A percentile compares a stretch with the other conserved stretches of the same genome.
Conservation (phyloP, 2,888 invertebrate species). For the Lamellibrachia columna region DNA sequence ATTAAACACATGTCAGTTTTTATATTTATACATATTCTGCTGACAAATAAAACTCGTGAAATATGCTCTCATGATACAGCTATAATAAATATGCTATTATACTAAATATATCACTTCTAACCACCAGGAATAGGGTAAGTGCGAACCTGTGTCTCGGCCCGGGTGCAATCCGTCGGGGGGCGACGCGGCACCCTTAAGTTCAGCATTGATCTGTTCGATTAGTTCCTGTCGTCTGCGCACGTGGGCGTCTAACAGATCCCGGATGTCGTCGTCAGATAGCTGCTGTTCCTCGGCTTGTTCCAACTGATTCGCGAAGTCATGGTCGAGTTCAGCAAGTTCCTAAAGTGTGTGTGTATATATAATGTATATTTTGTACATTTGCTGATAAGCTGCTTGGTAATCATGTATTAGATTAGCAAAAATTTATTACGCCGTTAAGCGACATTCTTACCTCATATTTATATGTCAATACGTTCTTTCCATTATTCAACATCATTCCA, state of each 20-base stretch:
- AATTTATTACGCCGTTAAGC: no score
- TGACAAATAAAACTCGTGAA: no score
- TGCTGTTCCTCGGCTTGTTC: neutral
- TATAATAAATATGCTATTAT: no score
- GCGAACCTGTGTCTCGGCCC: neutral
- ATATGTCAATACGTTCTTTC: no score
- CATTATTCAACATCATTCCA: no score
- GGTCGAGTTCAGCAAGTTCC: neutral
- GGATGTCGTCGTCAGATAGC: neutral
- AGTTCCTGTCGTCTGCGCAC: slow-evolving; percentile 10
- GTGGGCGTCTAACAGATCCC: neutral
- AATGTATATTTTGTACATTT: no score
- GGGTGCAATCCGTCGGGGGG: neutral
- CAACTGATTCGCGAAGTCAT: neutral
- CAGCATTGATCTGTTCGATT: neutral
- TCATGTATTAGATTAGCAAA: no score
- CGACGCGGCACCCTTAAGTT: neutral
- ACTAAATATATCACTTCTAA: neutral
- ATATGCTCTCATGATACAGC: no score
- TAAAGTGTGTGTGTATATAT: neutral
- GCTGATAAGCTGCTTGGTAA: no score
- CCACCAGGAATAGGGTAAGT: neutral
- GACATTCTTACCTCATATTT: no score
- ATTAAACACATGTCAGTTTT: no score
- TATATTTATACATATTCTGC: no score